phyloP scores from a whole-genome alignment of 2,888 invertebrate genomes.

The Atethmia centrago region DNA sequence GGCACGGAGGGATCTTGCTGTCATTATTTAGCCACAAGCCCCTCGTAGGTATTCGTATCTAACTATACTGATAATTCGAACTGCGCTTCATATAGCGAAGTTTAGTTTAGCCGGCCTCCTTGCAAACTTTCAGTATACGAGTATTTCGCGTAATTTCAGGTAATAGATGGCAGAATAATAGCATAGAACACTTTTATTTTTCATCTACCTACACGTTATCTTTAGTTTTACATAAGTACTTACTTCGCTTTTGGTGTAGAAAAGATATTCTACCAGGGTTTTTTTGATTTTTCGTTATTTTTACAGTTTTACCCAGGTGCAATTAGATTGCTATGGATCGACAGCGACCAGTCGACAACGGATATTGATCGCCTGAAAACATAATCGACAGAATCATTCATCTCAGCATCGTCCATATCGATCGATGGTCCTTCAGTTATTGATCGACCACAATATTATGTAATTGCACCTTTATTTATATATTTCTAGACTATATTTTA shows the following conservation, averaged over 20 bases:
- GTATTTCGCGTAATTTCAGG: too few relatives aligned
- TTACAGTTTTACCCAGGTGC: neutral
- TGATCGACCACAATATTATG: neutral
- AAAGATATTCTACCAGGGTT: neutral
- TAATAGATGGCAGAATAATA: too few relatives aligned
- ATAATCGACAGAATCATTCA: neutral
- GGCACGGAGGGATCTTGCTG: too few relatives aligned
- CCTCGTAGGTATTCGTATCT: too few relatives aligned
- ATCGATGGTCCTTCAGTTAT: neutral
- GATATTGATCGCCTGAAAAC: neutral
- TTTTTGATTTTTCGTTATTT: neutral
- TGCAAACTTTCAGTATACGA: too few relatives aligned
- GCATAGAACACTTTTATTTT: too few relatives aligned
- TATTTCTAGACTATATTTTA: neutral
- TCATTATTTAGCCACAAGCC: too few relatives aligned
- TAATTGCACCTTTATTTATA: too few relatives aligned
- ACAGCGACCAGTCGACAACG: neutral
- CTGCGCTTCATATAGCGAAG: too few relatives aligned
- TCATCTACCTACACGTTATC: too few relatives aligned
- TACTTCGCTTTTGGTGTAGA: neutral
- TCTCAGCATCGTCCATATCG: neutral
- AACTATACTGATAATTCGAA: too few relatives aligned
- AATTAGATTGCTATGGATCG: neutral
- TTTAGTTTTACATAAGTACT: neutral
- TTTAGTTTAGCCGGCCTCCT: too few relatives aligned